A percentile compares a stretch with the other conserved stretches of the same genome.
Evolutionary conservation across 2,888 invertebrate genomes (phyloP).

Genomic region (Ormyrus rosae): DNA sequence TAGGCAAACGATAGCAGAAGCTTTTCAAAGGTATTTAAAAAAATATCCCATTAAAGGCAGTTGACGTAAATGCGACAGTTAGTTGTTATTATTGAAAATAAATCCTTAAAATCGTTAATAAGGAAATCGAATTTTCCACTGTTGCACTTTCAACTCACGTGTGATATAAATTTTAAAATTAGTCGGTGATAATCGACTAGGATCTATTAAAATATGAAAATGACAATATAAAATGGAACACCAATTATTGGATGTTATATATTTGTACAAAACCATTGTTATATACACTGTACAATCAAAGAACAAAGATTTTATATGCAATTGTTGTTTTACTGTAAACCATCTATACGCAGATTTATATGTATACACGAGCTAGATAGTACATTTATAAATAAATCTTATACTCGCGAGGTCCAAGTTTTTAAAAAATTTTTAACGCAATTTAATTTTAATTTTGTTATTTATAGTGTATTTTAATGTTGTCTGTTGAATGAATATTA

Average conservation of each 20-base stretch:
- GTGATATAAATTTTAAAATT: conserved; percentile 26
- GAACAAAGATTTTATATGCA: conserved; percentile 49
- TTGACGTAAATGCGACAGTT: conserved; percentile 52
- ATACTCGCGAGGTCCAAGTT: background rate
- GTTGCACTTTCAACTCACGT: conserved; percentile 2
- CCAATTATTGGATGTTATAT: conserved; percentile 5
- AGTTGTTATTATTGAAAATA: conserved; percentile 20
- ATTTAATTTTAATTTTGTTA: conserved; percentile 16
- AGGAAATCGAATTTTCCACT: conserved; percentile 14
- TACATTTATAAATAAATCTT: conserved; percentile 51
- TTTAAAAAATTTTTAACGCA: too few relatives aligned
- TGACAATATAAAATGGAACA: conserved; percentile 49
- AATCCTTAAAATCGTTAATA: conserved; percentile 11
- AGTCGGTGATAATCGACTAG: background rate
- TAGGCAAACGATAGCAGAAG: conserved; percentile 86
- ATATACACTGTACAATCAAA: conserved; percentile 48
- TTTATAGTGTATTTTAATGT: conserved; percentile 6
- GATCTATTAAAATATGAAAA: conserved; percentile 9
- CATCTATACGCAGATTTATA: conserved; percentile 48
- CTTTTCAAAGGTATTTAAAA: conserved; percentile 83
- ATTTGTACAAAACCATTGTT: conserved; percentile 51
- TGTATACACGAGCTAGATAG: conserved; percentile 34
- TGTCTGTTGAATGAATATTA: too few relatives aligned
- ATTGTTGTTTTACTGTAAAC: conserved; percentile 43
- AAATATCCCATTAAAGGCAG: conserved; percentile 68